Percentiles rank a stretch among this genome's conserved stretches.
These are phyloP conservation scores for Butorides virescens DNA, from an alignment of 2,113 vertebrate species.

Conservation along the genomic window DNA sequence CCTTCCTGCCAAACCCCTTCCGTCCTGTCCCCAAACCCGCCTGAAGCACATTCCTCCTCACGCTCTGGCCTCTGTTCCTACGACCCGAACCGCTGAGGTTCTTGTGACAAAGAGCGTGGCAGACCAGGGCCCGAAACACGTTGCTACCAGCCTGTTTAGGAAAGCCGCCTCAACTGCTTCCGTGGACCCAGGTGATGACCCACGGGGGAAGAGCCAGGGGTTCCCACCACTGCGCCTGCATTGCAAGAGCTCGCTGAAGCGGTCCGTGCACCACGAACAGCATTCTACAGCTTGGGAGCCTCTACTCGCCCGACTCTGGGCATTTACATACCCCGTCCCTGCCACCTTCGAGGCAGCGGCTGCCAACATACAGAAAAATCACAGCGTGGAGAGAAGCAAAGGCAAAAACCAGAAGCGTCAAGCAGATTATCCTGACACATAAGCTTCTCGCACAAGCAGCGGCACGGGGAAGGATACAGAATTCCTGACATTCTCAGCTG, in stretches of 20 bases:
- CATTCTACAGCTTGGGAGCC: not conserved
- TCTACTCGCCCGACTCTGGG: not conserved
- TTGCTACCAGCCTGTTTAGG: not conserved
- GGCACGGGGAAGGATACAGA: not conserved
- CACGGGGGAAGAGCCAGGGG: not conserved
- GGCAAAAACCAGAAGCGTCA: not conserved
- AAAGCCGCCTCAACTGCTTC: not conserved
- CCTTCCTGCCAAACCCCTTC: not conserved
- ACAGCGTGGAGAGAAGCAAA: not conserved
- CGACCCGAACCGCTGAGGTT: rapidly evolving
- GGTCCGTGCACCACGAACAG: rapidly evolving
- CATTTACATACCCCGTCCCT: not conserved
- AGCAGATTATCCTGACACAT: not conserved
- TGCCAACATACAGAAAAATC: not conserved
- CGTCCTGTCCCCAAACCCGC: not conserved
- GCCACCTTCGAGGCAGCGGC: not conserved
- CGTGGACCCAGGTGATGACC: not conserved
- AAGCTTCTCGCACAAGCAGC: not conserved
- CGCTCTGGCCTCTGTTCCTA: not conserved
- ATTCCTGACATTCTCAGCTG: conserved; percentile 69
- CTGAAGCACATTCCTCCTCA: not conserved
- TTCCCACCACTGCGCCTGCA: not conserved
- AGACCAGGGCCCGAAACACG: not conserved
- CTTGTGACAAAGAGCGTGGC: rapidly evolving
- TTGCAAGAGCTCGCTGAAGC: not conserved